phyloP scores from a whole-genome alignment of 2,888 invertebrate genomes.

The Tineola bisselliella region DNA sequence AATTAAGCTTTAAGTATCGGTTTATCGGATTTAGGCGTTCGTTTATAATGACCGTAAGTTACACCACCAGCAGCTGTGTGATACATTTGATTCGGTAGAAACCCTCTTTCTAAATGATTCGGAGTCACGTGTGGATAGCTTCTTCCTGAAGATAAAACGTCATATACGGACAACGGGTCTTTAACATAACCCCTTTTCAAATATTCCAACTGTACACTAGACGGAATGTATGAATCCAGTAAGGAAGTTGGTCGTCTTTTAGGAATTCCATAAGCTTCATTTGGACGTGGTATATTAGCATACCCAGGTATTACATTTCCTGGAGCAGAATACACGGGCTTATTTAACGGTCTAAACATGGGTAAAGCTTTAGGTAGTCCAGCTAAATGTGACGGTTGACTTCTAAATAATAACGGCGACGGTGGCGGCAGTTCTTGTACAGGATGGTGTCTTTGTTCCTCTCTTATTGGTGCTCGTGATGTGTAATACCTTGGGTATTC shows the following conservation, averaged over 20 bases:
- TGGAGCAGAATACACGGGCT: slow-evolving; percentile 40
- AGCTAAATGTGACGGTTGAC: slow-evolving; percentile 38
- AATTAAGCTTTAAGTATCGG: not conserved
- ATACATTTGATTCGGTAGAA: slow-evolving; percentile 61
- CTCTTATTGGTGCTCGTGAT: slow-evolving; percentile 36
- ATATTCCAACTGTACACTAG: slow-evolving; percentile 60
- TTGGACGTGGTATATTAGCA: slow-evolving; percentile 35
- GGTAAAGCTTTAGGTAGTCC: slow-evolving; percentile 54
- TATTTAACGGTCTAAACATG: slow-evolving; percentile 40
- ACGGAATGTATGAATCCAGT: slow-evolving; percentile 70
- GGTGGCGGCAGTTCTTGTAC: slow-evolving; percentile 45
- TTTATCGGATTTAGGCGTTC: slow-evolving; percentile 43
- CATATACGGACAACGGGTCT: slow-evolving; percentile 50
- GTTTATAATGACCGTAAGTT: slow-evolving; percentile 54
- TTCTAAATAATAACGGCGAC: slow-evolving; percentile 40
- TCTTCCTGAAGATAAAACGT: slow-evolving; percentile 42
- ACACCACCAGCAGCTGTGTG: slow-evolving; percentile 53
- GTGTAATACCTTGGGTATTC: slow-evolving; percentile 46
- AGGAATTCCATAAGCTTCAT: slow-evolving; percentile 30
- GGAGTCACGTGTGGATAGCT: slow-evolving; percentile 30
- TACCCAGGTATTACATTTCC: slow-evolving; percentile 25
- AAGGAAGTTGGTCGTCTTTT: slow-evolving; percentile 59
- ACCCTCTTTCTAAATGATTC: slow-evolving; percentile 51
- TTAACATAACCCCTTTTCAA: slow-evolving; percentile 51
- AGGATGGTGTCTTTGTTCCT: slow-evolving; percentile 33